Base-by-base conservation (phyloP, 2,888 invertebrate genomes). In the Helobdella robusta region DNA sequence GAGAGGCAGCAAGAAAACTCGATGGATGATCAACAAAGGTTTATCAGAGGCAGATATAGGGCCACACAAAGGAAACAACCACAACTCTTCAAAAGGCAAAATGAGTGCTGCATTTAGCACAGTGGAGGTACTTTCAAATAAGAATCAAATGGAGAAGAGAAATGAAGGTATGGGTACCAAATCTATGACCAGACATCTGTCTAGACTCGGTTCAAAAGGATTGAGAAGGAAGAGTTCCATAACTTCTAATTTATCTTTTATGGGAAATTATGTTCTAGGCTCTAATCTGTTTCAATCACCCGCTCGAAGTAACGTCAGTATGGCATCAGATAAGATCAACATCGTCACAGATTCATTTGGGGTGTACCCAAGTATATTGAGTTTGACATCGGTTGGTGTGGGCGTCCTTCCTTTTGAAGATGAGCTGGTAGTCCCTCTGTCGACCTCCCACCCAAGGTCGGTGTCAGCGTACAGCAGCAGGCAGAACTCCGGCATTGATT, bases 241-340 rank as follows among this genome's bases (percentile, higher is more conserved):
- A 28, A n/a, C 62, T 6, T 62, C 62, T 6, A 62, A 62, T 30
- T 50, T 62, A n/a, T 62, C 62, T n/a, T 58, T 28, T 32, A 6
- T 58, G 23, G 58, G 58, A 6, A 58, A 58, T n/a, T 62, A 62
- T n/a, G 50, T 62, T 20, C 50, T 62, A n/a, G 62, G 62, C 34
- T 62, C 62, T 1, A 46, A 30, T 1, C 20, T 62, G 18, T 62
- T 62, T n/a, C 28, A 48, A n/a, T 50, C 48, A 28, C 62, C 48
- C 2, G 28, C 48, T 2, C 3, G 50, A 3, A 62, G 62, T 48
- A 28, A 50, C 23, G 20, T 20, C 30, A 62, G 62, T 35, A 50
- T 62, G 62, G 34, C 30, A 2, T 62, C 62, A 6, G 62, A 62
- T 8, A 48, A 50, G 20, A 35, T 62, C 20, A 62, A 62, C 62